Evolutionary conservation across 2,888 invertebrate genomes (phyloP), one percentile per base, ranked within the genome.

Genomic region (Zelleria hepariella): DNA sequence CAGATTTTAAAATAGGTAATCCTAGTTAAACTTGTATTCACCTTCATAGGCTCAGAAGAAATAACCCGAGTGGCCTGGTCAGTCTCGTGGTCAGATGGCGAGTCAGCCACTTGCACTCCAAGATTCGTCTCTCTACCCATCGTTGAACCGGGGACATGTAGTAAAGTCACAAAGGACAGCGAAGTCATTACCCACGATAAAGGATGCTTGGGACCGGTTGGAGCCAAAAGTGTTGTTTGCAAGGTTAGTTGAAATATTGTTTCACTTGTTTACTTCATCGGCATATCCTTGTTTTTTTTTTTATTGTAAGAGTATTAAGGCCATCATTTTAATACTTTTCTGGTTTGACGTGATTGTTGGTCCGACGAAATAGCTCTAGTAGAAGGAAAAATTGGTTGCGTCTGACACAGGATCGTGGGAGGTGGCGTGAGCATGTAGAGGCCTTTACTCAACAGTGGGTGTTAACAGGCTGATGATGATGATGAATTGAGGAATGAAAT

Each of bases 201-300:
- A 59, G 90, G 90, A 18, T 92, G 92, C 65, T 69, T 90, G 10
- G 91, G 91, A 1, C 77, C 91, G 23, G 65, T 90, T 53, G 91
- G 90, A 6, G 72, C 80, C 18, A 74, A 68, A 23, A 86, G 85
- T 54, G 74, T 87, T 10, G 68, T 91, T 59, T 92, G 91, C 65
- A 69, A 78, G 64, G 91, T 92, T 77, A 75, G 70, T 60, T 32
- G 23, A 20, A 53, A n/a, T 56, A n/a, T 56, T 10, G 21, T 20
- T 20, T 56, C 7, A 25, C n/a, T 21, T 53, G 25, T 53, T 4
- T 53, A 23, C 2, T 53, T 53, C 8, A 25, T 5, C 5, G 3
- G 24, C 2, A 8, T 24, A 15, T 7, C 21, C 24, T 23, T 53
- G 8, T 2, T 25, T 21, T 18, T 49, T 18, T n/a, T n/a, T n/a